Base-by-base conservation (phyloP, 2,797 vertebrate genomes). In the Molossus alvarezi region DNA sequence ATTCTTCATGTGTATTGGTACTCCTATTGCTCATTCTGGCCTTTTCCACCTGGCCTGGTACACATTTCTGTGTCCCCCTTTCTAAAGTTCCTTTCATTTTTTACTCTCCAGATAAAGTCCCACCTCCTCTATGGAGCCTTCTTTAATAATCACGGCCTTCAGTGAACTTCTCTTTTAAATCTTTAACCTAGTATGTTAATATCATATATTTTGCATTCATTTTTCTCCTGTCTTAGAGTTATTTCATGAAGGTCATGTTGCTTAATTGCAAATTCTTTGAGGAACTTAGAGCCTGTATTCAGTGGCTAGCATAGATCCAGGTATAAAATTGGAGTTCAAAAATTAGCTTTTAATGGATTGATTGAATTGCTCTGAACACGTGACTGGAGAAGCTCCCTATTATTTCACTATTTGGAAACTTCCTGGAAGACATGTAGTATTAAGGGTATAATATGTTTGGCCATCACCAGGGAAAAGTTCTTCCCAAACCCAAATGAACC, bases 301-400 rank as follows among this genome's bases (percentile, higher is more conserved):
- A 69, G 67, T 75, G 62, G 58, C 62, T 77, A 62, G 18, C 64
- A 45, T 8, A 69, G 15, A 69, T 37, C 20, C 21, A 75, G 60
- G 23, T 25, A 71, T 17, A 75, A 9, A 65, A 62, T 37, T 20
- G 53, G 5, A 65, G 25, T n/a, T 88, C 58, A 60, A 13, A 27
- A 64, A 85, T 25, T 62, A 75, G 79, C 17, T 57, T 60, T 88
- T 64, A 79, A 81, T 48, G 13, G 45, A 62, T 17, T 88, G 48
- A 51, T 14, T 69, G 33, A 69, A 86, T 88, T 57, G 25, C 91
- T 95, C 48, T 71, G 82, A 79, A 93, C 73, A 73, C 29, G 2
- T n/a, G 18, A 48, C n/a, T 91, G 10, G 37, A 51, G 72, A 73
- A 88, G 21, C 29, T 37, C 9, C 48, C 33, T 58, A 51, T 86